A percentile compares a stretch with the other conserved stretches of the same genome.
phyloP scores from a whole-genome alignment of 2,888 invertebrate genomes.

The Drosophila algonquin region DNA sequence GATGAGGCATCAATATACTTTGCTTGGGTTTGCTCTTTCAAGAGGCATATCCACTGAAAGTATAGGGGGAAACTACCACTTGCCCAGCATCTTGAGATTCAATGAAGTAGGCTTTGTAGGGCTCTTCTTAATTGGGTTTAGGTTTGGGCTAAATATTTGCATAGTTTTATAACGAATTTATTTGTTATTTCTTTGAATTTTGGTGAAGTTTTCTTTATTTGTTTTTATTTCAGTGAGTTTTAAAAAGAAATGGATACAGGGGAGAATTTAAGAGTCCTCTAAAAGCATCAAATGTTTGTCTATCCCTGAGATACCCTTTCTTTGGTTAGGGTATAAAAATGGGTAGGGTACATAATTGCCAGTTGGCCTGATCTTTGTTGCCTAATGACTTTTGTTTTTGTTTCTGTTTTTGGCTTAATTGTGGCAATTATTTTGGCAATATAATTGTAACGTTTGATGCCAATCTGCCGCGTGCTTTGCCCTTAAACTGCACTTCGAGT shows the following conservation, averaged over 20 bases:
- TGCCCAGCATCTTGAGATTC: constrained; percentile 15
- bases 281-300: not conserved
- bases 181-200: constrained; percentile 14
- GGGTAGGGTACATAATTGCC: too few species aligned
- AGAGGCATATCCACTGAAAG: constrained; percentile 23
- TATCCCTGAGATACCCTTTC: not conserved
- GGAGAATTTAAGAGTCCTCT: not conserved
- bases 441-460: constrained; percentile 36
- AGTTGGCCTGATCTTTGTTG: constrained; percentile 14
- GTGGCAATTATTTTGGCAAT: constrained; percentile 42
- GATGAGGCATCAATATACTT: constrained; percentile 45
- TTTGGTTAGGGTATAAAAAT: constrained; percentile 23
- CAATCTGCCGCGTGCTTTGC: constrained; percentile 30
- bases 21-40: constrained; percentile 14
- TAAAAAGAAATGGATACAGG: too few species aligned
- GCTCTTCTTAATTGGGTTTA: constrained; percentile 38
- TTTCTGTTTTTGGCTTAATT: constrained; percentile 29
- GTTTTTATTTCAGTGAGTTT: too few species aligned
- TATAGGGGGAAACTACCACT: constrained; percentile 31
- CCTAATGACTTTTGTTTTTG: constrained; percentile 28
- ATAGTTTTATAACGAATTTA: constrained; percentile 39
- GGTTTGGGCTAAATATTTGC: constrained; percentile 37
- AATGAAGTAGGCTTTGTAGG: constrained; percentile 12
- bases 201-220: not conserved
- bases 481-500: constrained; percentile 30